Base-by-base conservation (phyloP, 2,797 vertebrate species). In the Fringilla coelebs region DNA sequence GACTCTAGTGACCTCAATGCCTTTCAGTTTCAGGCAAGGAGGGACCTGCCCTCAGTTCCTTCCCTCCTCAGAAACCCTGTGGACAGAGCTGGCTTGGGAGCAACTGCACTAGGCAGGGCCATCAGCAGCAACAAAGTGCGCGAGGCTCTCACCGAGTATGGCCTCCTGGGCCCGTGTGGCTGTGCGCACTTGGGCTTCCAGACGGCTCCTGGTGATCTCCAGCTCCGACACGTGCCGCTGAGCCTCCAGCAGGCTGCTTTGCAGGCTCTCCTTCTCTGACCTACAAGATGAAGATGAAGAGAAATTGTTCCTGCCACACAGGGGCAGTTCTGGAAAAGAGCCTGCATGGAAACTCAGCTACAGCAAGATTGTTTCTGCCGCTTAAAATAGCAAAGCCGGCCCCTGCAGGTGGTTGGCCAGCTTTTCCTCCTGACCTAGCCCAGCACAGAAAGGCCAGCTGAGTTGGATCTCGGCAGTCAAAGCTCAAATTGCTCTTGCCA, bases 161-260 rank as follows among this genome's bases (percentile, higher is more conserved):
- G 12, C 51, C 51, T 52, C 51, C 51, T 31, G 17, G 29, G 29
- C 51, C 51, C 28, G 28, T 11, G 28, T 18, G 51, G 51, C 51
- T 12, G 28, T 29, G 49, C 25, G 73, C 52, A 98, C 77, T 72
- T 98, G 98, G 36, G 97, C 95, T 88, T 98, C 96, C 51, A 98
- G 97, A 67, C 98, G 98, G 82, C 96, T 96, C 60, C 87, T 96
- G 68, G 97, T 84, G 36, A 98, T 94, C 91, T 99, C 98, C 28
- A 98, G 55, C 92, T 97, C 93, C 4, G 97, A 98, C 13, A 97
- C 71, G n/a, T 87, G 97, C 87, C 97, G 89, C 87, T 98, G 98
- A 83, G 97, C 95, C 70, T 97, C 97, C 89, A 96, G 94, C 45
- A 98, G 96, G 96, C 97, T 97, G 82, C 97, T 96, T 67, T 99